A percentile compares a stretch with the other conserved stretches of the same genome.
These are phyloP conservation scores for Scomberomorus guttatus DNA, from an alignment of 2,797 vertebrate genomes.

Conservation along the genomic window DNA sequence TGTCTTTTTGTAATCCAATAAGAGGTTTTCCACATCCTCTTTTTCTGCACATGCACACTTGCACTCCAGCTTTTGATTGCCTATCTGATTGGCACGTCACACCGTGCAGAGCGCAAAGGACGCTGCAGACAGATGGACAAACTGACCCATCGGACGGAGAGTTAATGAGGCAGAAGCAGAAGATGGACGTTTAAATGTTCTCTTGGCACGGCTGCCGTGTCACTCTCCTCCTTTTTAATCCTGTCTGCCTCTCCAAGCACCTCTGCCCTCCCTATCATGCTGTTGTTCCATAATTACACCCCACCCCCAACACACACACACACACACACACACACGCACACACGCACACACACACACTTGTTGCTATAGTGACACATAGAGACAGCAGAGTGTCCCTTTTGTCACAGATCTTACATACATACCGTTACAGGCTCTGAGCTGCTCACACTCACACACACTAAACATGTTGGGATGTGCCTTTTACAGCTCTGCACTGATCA, in stretches of 20 bases:
- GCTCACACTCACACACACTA: not conserved
- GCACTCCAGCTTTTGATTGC: slow-evolving; percentile 5
- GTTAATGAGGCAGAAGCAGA: slow-evolving; percentile 37
- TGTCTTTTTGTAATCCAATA: not conserved
- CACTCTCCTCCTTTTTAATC: slow-evolving; percentile 19
- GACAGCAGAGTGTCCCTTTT: slow-evolving; percentile 42
- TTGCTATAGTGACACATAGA: slow-evolving; percentile 71
- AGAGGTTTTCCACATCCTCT: no score
- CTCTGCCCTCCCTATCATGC: slow-evolving; percentile 15
- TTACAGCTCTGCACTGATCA: no score
- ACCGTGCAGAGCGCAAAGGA: slow-evolving; percentile 8
- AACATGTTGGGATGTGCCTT: not conserved
- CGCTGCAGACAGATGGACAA: slow-evolving; percentile 28
- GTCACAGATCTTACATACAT: slow-evolving; percentile 26
- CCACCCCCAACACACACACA: not conserved
- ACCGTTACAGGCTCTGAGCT: not conserved
- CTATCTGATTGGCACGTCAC: slow-evolving; percentile 25
- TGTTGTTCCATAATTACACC: slow-evolving; percentile 43
- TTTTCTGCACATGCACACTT: not conserved
- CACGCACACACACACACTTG: slow-evolving; percentile 26
- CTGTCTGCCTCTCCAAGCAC: slow-evolving; percentile 13
- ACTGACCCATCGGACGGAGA: not conserved
- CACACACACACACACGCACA: slow-evolving; percentile 7
- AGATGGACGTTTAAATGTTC: slow-evolving; percentile 15
- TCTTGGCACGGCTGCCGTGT: not conserved